Base-by-base conservation (phyloP, 2,797 vertebrate species). In the Vipera latastei region DNA sequence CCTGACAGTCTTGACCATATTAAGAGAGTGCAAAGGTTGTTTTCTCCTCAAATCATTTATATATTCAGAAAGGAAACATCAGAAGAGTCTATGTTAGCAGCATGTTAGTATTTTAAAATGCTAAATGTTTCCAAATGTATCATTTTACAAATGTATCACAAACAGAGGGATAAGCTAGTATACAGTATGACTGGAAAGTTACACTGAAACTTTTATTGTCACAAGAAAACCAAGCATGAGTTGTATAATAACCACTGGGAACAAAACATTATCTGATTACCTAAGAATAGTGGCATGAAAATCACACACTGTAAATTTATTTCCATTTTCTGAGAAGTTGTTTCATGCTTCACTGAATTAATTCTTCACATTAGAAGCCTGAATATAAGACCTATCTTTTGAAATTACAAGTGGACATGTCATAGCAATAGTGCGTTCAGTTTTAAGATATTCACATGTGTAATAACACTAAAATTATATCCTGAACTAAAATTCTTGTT, bases 181-280 rank as follows among this genome's bases (percentile, higher is more conserved):
- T 38, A 86, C 18, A 92, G 48, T 94, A 83, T 78, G 90, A 91
- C 91, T 88, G 88, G 25, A 96, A 96, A 95, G 55, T 63, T 85
- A 96, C 61, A 94, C 61, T 83, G 87, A 96, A 91, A 92, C 61
- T 89, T 89, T 89, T 95, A 22, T 94, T 97, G 93, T 92, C 92
- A 94, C 18, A 57, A 87, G 93, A 44, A 88, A 78, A 91, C 93
- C 91, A 94, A 96, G 94, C 65, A 94, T 26, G 89, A 69, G 60
- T 94, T 93, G 63, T 92, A 94, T 91, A 96, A 97, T 94, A 95
- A 96, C 95, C 60, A 90, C 12, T 89, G 95, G 95, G 96, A 94
- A 96, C 95, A 96, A 96, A 94, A 95, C 93, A 89, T 94, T 94
- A 97, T 96, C 96, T 96, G 96, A 97, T 95, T 97, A 95, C 93